Conservation (phyloP, 35 echinoderm and acorn worm genomes). For the Heliocidaris erythrogramma region DNA sequence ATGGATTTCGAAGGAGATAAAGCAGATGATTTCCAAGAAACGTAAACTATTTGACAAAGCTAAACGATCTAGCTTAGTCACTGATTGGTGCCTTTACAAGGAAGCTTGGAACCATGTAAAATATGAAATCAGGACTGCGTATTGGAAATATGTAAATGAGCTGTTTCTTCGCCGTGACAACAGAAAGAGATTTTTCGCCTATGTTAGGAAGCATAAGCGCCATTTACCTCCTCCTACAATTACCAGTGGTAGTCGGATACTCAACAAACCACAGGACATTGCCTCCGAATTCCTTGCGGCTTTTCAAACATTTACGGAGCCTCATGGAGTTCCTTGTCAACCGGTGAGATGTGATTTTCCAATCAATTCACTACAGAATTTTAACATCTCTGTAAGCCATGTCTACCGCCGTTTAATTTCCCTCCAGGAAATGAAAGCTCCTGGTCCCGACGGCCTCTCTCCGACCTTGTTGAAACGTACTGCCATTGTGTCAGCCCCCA, state of each 20-base stretch:
- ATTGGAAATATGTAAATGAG: constrained; percentile 38
- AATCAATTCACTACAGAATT: not conserved
- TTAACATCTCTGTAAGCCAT: not conserved
- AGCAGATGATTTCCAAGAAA: no score
- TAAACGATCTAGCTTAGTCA: not conserved
- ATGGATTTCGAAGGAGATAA: no score
- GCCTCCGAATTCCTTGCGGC: no score
- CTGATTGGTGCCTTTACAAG: not conserved
- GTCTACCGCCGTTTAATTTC: not conserved
- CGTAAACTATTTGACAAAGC: constrained; percentile 34
- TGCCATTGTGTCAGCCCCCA: no score
- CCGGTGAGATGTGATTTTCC: constrained; percentile 40
- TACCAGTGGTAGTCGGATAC: no score
- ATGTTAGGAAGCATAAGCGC: not conserved
- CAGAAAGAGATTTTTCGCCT: constrained; percentile 36
- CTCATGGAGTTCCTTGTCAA: no score
- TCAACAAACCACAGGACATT: no score
- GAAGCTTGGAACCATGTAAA: not conserved
- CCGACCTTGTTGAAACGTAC: not conserved
- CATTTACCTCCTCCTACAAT: not conserved
- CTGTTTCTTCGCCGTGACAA: constrained; percentile 20
- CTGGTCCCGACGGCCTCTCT: constrained; percentile 27
- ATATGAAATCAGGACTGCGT: constrained; percentile 30
- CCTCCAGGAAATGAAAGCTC: constrained; percentile 18
- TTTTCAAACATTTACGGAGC: no score